A percentile compares a stretch with the other conserved stretches of the same genome.
These are phyloP conservation scores for Philereme vetulata DNA, from an alignment of 2,888 invertebrate species.

Conservation along the genomic window DNA sequence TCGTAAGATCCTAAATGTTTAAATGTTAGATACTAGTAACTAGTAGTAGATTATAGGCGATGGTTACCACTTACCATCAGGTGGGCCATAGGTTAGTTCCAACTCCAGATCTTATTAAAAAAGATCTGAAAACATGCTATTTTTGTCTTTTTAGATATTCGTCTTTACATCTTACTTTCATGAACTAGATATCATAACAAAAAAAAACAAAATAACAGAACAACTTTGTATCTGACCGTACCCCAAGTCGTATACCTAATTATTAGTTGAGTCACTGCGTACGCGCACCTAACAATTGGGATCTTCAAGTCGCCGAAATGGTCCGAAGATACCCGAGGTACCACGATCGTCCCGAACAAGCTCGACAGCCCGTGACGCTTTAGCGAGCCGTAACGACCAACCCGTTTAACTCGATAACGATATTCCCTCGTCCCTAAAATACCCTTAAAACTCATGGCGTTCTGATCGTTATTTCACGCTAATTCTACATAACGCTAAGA, in stretches of 20 bases:
- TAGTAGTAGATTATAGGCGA: too few relatives aligned
- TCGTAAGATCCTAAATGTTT: too few relatives aligned
- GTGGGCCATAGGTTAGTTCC: too few relatives aligned
- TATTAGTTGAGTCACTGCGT: constrained; percentile 47
- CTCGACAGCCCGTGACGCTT: constrained; percentile 67
- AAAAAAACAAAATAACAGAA: too few relatives aligned
- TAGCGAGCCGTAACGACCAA: constrained; percentile 60
- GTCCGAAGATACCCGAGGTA: constrained; percentile 47
- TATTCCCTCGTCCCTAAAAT: background rate
- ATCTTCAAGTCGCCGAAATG: constrained; percentile 46
- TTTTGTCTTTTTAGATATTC: too few relatives aligned
- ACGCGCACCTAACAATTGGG: constrained; percentile 61
- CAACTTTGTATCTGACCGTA: constrained; percentile 29
- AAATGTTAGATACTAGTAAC: too few relatives aligned
- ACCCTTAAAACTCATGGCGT: background rate
- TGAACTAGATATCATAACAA: too few relatives aligned
- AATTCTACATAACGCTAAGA: too few relatives aligned
- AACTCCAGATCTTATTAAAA: too few relatives aligned
- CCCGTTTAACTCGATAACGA: constrained; percentile 40
- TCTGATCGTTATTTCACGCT: background rate
- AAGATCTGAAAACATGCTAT: too few relatives aligned
- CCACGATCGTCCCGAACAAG: constrained; percentile 52
- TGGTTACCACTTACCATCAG: too few relatives aligned
- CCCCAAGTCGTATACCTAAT: constrained; percentile 59
- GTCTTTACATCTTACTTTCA: too few relatives aligned